Base-by-base conservation (phyloP, 2,888 invertebrate genomes). In the Polia nebulosa region DNA sequence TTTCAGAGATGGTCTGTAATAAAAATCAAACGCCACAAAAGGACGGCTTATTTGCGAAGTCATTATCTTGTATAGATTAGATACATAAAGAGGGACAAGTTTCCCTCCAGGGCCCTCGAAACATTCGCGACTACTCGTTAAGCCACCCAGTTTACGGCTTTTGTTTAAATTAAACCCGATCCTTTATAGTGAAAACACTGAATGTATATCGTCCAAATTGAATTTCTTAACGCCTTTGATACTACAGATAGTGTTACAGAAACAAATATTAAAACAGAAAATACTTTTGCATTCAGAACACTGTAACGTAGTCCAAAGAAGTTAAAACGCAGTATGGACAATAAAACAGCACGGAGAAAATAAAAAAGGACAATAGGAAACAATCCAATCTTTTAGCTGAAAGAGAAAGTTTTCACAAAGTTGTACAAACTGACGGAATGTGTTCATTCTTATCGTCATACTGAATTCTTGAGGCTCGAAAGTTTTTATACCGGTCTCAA, bases 81-180 rank as follows among this genome's bases (percentile, higher is more conserved):
- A 83, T 76, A 83, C 85, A 83, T 85, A 88, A 87, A 81, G 81
- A 81, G 78, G 78, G 84, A 81, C 85, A 83, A 85, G 86, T 79
- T 78, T 71, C 55, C 75, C 77, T 53, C 71, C 68, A 61, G 63
- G 59, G 49, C 65, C 74, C 66, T 61, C 72, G 32, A 59, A 75
- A 57, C 60, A 81, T 64, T 81, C 59, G 56, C 47, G 78, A 75
- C 76, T 84, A 86, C 88, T 89, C 88, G 89, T 89, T 89, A 90
- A 88, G 84, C 84, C 82, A 70, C 83, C 71, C 87, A 89, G 85
- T 90, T 90, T 88, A 88, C 85, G 84, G 81, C 87, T 86, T 88
- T 87, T 89, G 90, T 90, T 89, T 87, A 88, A 89, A 89, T 88
- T 88, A 88, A 88, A 85, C 83, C 82, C 81, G 79, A 83, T 82